Conservation (phyloP, 2,888 invertebrate genomes). For the Dynastes tityus region DNA sequence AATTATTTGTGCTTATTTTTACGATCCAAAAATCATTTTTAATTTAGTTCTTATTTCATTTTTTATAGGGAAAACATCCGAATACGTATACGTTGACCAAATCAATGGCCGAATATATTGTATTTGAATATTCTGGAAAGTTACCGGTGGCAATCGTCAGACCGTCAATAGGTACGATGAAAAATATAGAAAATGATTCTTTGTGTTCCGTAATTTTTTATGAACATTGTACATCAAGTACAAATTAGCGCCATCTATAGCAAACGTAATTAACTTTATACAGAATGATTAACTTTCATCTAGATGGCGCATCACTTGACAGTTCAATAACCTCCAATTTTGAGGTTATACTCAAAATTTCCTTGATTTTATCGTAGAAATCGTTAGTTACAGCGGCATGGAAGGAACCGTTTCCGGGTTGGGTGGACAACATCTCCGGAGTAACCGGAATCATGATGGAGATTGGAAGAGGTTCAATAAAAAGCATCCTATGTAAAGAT, state of each 20-base stretch:
- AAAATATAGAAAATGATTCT: too few relatives aligned
- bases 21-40: neutral
- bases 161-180: conserved; percentile 83
- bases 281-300: too few relatives aligned
- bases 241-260: too few relatives aligned
- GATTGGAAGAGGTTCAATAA: conserved; percentile 87
- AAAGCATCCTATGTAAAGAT: conserved; percentile 84
- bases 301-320: too few relatives aligned
- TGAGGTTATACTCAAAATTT: too few relatives aligned
- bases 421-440: conserved; percentile 95
- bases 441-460: conserved; percentile 88
- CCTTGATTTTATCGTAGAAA: neutral
- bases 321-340: neutral
- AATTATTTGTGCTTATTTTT: neutral
- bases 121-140: conserved; percentile 79
- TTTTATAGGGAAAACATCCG: conserved; percentile 80
- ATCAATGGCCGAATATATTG: conserved; percentile 90
- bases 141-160: conserved; percentile 92
- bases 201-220: neutral
- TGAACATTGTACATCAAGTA: neutral
- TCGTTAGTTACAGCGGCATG: conserved; percentile 79
- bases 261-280: too few relatives aligned
- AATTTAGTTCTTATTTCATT: neutral
- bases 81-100: conserved; percentile 98
- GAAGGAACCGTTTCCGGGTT: conserved; percentile 88